Percentiles rank a stretch among this genome's conserved stretches.
Evolutionary conservation across 2,797 vertebrate genomes (phyloP).

Genomic region (Parotocinclus haroldoi): DNA sequence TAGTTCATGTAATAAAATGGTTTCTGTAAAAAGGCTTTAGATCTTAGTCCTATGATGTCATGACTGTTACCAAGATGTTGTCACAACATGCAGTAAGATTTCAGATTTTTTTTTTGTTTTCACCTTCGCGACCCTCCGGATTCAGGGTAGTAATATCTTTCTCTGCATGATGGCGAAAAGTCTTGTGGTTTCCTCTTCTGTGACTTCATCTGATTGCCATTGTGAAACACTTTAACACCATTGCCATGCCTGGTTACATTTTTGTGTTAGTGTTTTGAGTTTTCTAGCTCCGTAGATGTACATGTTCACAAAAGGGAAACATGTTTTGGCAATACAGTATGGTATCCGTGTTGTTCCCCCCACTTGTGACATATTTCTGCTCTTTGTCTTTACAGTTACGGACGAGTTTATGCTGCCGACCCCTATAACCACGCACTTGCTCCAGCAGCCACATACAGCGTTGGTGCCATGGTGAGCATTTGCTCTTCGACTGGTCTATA

Average conservation of each 20-base stretch:
- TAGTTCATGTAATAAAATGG: not conserved
- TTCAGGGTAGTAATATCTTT: constrained; percentile 28
- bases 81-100: constrained; percentile 15
- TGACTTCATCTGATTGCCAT: constrained; percentile 42
- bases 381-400: constrained; percentile 81
- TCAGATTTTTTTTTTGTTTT: not conserved
- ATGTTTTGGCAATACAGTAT: not conserved
- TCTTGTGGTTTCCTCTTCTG: constrained; percentile 40
- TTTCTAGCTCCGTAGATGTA: constrained; percentile 2
- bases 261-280: constrained; percentile 24
- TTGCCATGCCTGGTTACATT: constrained; percentile 24
- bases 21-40: not conserved
- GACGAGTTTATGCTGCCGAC: constrained; percentile 99
- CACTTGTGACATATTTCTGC: constrained; percentile 9
- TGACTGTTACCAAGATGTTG: constrained; percentile 16
- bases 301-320: constrained; percentile 29
- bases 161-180: constrained; percentile 43
- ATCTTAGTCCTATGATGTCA: constrained; percentile 5
- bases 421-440: constrained; percentile 98
- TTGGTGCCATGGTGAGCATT: constrained; percentile 95
- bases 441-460: constrained; percentile 98
- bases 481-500: too few relatives aligned
- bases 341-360: not conserved
- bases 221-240: constrained; percentile 22
- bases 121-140: constrained; percentile 29